These are phyloP conservation scores for Rutilus rutilus DNA, from an alignment of 2,113 vertebrate genomes.

Conservation along the genomic window DNA sequence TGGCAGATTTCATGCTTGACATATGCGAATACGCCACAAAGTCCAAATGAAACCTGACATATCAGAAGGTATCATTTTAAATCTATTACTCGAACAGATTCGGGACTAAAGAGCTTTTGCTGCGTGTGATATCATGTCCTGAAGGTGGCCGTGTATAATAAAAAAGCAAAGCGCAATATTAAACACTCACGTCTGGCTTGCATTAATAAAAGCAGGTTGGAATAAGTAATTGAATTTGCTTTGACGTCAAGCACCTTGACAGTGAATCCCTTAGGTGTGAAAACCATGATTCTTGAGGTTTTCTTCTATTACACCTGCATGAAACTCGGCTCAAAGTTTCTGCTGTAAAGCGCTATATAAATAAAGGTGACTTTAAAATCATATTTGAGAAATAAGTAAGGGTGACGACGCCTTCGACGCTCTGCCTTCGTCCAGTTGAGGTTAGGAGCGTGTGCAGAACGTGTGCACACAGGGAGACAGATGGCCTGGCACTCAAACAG, in stretches of 20 bases:
- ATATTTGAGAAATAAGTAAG: slow-evolving; percentile 31
- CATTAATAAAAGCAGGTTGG: slow-evolving; percentile 58
- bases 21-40: background rate
- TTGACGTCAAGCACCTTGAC: slow-evolving; percentile 30
- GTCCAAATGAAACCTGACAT: slow-evolving; percentile 39
- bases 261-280: slow-evolving; percentile 56
- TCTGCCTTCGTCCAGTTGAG: slow-evolving; percentile 24
- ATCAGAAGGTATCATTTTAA: slow-evolving; percentile 53
- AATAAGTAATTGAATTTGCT: slow-evolving; percentile 49
- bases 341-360: too few species aligned
- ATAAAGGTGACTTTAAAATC: background rate
- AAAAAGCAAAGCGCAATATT: slow-evolving; percentile 52
- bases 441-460: slow-evolving; percentile 61
- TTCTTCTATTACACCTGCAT: slow-evolving; percentile 46
- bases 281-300: slow-evolving; percentile 51
- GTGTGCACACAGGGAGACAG: slow-evolving; percentile 71
- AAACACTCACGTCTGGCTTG: slow-evolving; percentile 35
- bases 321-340: slow-evolving; percentile 24
- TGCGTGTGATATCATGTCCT: slow-evolving; percentile 45
- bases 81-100: slow-evolving; percentile 44
- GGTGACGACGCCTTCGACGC: background rate
- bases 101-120: slow-evolving; percentile 40
- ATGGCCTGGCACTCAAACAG: slow-evolving; percentile 68
- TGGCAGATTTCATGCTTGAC: slow-evolving; percentile 28
- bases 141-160: slow-evolving; percentile 51